Evolutionary conservation across 92 coral and sea anemone species (phyloP).

Genomic region (Epizoanthus illoricatus): DNA sequence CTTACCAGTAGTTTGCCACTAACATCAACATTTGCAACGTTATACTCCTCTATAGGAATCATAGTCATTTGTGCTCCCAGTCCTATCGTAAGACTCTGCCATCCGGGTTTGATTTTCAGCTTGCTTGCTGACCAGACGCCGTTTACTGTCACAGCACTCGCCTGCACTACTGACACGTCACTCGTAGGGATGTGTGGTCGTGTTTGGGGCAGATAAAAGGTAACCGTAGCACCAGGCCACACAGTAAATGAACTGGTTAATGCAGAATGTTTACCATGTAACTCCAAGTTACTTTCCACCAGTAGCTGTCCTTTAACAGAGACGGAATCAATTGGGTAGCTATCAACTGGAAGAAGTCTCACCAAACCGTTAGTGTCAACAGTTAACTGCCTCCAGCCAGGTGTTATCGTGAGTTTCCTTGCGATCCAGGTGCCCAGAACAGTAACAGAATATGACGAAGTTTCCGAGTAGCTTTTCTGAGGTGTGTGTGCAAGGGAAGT

Average conservation of each 20-base stretch:
- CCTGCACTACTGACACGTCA: conserved; percentile 31
- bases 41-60: conserved; percentile 43
- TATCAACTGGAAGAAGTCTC: conserved; percentile 9
- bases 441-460: conserved; percentile 24
- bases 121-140: conserved; percentile 30
- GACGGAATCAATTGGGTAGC: conserved; percentile 15
- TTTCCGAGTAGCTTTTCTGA: conserved; percentile 5
- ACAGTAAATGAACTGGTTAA: neutral
- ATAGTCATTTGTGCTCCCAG: conserved; percentile 29
- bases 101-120: conserved; percentile 35
- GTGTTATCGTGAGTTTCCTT: conserved; percentile 4
- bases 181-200: neutral
- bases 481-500: conserved; percentile 9
- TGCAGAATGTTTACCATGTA: conserved; percentile 18
- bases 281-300: conserved; percentile 15
- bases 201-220: conserved; percentile 6
- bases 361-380: conserved; percentile 9
- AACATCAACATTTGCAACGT: conserved; percentile 51
- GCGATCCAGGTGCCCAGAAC: conserved; percentile 34
- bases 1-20: conserved; percentile 61
- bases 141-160: conserved; percentile 10
- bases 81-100: conserved; percentile 33
- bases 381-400: conserved; percentile 13
- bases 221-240: neutral
- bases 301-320: conserved; percentile 20